These are phyloP conservation scores for Bilobella aurantiaca DNA, from an alignment of 1,140 invertebrate species.

Conservation along the genomic window DNA sequence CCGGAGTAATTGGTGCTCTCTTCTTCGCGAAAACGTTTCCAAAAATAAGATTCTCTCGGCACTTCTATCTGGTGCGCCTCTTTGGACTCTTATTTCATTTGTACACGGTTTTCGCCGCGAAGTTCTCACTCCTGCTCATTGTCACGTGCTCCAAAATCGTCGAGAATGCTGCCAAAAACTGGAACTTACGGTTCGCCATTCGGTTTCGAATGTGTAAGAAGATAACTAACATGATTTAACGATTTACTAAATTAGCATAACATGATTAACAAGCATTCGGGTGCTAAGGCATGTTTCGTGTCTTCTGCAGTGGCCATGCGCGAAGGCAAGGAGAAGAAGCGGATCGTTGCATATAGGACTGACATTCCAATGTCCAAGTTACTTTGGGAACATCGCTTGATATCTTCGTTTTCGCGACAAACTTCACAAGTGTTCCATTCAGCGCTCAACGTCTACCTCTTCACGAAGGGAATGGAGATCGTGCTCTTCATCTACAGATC, in stretches of 20 bases:
- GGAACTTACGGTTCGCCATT: slow-evolving; percentile 9
- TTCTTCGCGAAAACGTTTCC: neutral
- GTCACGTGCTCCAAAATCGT: slow-evolving; percentile 1
- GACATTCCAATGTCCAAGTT: neutral
- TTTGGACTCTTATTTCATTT: slow-evolving; percentile 7
- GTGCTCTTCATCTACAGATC: neutral
- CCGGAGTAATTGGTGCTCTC: neutral
- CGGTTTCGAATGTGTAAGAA: slow-evolving; percentile 2
- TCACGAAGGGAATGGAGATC: neutral
- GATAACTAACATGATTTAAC: neutral
- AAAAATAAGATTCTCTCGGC: neutral
- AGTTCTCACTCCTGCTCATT: neutral
- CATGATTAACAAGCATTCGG: neutral
- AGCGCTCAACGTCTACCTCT: neutral
- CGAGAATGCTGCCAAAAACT: neutral
- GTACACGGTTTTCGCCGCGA: neutral
- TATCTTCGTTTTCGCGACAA: neutral
- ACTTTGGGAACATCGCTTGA: neutral
- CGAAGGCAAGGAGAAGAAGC: neutral
- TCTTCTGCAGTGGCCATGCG: neutral
- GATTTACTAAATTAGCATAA: neutral
- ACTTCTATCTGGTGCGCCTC: neutral
- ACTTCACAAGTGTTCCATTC: neutral
- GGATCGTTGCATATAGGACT: neutral
- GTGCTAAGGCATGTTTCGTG: neutral